These are phyloP conservation scores for Zosterops hypoxanthus DNA, from an alignment of 2,113 vertebrate species.

Conservation along the genomic window DNA sequence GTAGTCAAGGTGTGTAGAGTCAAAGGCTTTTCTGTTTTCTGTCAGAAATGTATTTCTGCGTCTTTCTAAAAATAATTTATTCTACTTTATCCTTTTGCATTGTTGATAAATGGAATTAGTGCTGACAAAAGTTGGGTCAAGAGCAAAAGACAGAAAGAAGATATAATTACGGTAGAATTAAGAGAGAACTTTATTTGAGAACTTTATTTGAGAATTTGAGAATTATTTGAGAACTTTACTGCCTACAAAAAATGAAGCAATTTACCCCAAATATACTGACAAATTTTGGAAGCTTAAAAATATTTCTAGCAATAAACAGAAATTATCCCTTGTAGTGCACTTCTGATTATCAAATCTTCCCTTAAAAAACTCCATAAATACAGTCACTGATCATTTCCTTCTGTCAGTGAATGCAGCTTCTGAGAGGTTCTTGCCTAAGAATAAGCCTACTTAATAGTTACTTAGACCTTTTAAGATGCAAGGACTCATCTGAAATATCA, in stretches of 20 bases:
- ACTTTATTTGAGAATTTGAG: no score
- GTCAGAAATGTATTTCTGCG: background rate
- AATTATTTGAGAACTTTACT: background rate
- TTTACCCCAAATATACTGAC: background rate
- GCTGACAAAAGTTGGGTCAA: background rate
- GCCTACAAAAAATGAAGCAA: background rate
- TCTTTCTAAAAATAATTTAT: background rate
- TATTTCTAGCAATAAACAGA: background rate
- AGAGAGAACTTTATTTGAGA: background rate
- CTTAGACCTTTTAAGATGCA: background rate
- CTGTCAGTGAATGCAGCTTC: background rate
- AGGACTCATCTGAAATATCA: background rate
- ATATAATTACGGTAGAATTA: background rate
- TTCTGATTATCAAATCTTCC: background rate
- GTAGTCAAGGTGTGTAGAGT: background rate
- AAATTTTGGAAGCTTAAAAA: background rate
- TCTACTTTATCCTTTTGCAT: background rate
- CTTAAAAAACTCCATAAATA: background rate
- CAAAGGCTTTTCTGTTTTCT: background rate
- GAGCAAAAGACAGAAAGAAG: background rate
- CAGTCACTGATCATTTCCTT: background rate
- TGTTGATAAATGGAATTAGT: background rate
- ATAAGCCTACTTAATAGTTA: background rate
- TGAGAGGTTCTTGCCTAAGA: background rate
- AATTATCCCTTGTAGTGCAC: background rate